Conservation (phyloP, 2,113 vertebrate genomes). For the Athene cunicularia region DNA sequence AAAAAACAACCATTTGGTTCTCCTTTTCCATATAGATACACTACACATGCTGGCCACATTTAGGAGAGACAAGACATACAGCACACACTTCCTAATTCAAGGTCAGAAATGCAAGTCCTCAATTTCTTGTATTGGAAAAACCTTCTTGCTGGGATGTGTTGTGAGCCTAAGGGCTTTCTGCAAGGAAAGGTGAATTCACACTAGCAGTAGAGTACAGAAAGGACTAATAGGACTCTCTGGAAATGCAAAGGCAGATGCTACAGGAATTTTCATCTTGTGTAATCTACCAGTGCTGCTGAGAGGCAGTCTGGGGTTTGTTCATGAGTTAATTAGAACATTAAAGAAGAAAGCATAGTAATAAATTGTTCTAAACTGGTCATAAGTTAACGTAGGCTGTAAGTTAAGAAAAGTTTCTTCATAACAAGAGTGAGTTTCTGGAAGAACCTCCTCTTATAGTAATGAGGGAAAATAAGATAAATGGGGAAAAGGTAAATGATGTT, state of each 20-base stretch:
- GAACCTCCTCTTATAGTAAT: rapidly evolving
- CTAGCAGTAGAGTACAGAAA: not conserved
- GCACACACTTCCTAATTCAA: rapidly evolving
- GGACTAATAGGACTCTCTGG: not conserved
- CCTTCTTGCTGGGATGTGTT: not conserved
- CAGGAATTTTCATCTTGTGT: not conserved
- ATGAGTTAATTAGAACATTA: not conserved
- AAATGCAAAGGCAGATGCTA: not conserved
- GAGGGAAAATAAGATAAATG: not conserved
- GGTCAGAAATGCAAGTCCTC: not conserved
- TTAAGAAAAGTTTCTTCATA: not conserved
- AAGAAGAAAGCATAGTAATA: not conserved
- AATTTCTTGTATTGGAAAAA: not conserved
- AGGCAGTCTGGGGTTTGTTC: not conserved
- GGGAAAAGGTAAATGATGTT: too few relatives aligned
- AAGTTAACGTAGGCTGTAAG: not conserved
- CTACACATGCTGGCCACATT: not conserved
- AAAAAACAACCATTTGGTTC: not conserved
- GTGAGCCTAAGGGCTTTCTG: not conserved
- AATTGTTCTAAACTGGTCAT: not conserved
- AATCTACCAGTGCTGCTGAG: not conserved
- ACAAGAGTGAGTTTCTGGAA: not conserved
- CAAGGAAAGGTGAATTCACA: not conserved
- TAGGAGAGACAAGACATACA: not conserved
- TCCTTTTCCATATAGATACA: not conserved